phyloP scores from a whole-genome alignment of 2,888 invertebrate species.

The Netelia inedita region DNA sequence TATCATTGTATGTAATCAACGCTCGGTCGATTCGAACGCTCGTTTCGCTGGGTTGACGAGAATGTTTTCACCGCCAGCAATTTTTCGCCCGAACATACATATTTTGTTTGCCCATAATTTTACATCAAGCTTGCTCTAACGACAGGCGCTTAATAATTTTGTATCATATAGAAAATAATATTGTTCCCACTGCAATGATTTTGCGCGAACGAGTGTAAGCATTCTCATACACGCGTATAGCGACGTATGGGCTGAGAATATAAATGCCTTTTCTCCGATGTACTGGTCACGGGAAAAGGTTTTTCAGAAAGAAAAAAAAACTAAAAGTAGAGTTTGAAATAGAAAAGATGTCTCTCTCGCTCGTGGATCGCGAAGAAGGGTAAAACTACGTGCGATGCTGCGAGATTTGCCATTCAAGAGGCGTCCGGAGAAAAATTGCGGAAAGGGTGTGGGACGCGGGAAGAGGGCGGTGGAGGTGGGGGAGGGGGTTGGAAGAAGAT shows the following conservation, averaged over 20 bases:
- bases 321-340: conserved; percentile 33
- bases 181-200: no score
- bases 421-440: conserved; percentile 56
- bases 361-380: conserved; percentile 1
- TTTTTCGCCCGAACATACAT: no score
- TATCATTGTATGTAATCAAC: no score
- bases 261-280: conserved; percentile 15
- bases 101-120: no score
- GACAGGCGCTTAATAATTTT: no score
- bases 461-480: background rate
- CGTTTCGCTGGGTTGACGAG: no score
- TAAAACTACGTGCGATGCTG: conserved; percentile 40
- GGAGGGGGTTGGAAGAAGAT: no score
- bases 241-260: background rate
- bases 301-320: conserved; percentile 19
- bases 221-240: background rate
- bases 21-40: no score
- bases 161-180: no score
- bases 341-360: conserved; percentile 31
- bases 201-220: background rate
- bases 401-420: conserved; percentile 76
- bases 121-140: no score
- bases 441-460: no score
- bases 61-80: no score
- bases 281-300: conserved; percentile 6